Percentiles rank a stretch among this genome's conserved stretches.
These are phyloP conservation scores for Tenthredo notha DNA, from an alignment of 2,888 invertebrate genomes.

Conservation along the genomic window DNA sequence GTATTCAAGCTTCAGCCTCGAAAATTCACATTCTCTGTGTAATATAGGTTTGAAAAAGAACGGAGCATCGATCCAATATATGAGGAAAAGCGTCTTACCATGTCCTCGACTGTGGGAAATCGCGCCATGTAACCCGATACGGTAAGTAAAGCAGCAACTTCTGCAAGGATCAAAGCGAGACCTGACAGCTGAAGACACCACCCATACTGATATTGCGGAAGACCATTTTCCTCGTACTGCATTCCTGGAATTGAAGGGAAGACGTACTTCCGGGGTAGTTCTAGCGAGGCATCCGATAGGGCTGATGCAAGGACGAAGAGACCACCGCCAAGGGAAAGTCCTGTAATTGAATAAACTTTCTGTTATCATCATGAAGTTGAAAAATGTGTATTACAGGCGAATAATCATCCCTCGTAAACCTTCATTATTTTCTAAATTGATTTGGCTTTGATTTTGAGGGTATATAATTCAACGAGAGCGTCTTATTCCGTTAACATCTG, in stretches of 20 bases:
- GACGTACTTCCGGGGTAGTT: constrained; percentile 74
- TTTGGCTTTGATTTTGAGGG: neutral
- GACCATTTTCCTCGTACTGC: constrained; percentile 69
- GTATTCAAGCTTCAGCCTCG: neutral
- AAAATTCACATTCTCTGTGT: neutral
- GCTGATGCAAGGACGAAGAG: constrained; percentile 83
- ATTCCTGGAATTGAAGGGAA: constrained; percentile 66
- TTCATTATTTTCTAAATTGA: neutral
- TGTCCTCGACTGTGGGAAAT: constrained; percentile 82
- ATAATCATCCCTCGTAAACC: too few species aligned
- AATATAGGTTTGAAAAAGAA: neutral
- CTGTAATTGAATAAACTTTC: constrained; percentile 76
- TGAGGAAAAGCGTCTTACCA: constrained; percentile 76
- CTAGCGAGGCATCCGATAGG: constrained; percentile 82
- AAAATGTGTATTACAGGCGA: neutral
- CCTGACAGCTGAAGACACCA: constrained; percentile 84
- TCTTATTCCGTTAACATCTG: neutral
- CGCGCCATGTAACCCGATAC: constrained; percentile 82
- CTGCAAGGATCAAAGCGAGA: constrained; percentile 82
- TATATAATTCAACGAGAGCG: neutral
- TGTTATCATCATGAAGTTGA: neutral
- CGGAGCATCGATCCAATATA: neutral
- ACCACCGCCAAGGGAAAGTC: constrained; percentile 82
- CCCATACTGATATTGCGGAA: constrained; percentile 81
- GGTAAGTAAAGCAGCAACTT: constrained; percentile 81